Evolutionary conservation across 2,888 invertebrate species (phyloP).

Genomic region (Pheosia gnoma): DNA sequence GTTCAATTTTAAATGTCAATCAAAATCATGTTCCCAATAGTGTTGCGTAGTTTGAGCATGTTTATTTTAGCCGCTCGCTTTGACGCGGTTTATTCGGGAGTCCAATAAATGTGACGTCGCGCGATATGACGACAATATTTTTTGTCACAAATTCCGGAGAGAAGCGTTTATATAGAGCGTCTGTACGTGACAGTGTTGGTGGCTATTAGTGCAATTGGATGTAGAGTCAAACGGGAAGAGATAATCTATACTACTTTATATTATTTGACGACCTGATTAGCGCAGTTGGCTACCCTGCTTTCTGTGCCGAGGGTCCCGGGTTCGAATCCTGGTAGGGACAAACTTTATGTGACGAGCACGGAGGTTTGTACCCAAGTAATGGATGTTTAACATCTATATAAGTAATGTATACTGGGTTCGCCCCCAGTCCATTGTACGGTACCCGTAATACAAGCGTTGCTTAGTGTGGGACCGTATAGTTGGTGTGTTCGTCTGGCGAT

Average conservation of each 20-base stretch:
- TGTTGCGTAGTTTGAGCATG: conserved; percentile 10
- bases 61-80: conserved; percentile 26
- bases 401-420: no score
- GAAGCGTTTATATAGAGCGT: conserved; percentile 5
- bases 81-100: conserved; percentile 30
- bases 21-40: neutral
- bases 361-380: no score
- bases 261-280: no score
- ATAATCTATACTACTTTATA: neutral
- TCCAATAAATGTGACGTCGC: conserved; percentile 29
- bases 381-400: no score
- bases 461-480: no score
- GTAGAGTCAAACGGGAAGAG: conserved; percentile 11
- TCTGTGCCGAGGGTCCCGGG: no score
- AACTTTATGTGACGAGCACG: no score
- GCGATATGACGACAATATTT: conserved; percentile 25
- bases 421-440: no score
- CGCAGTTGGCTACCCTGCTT: no score
- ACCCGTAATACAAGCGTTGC: no score
- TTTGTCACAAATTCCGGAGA: conserved; percentile 28
- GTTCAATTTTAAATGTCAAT: neutral
- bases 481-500: no score
- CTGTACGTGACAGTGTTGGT: conserved; percentile 6
- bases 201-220: conserved; percentile 12
- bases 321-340: no score